These are phyloP conservation scores for Phaonia tiefii DNA, from an alignment of 2,888 invertebrate genomes.

Conservation along the genomic window DNA sequence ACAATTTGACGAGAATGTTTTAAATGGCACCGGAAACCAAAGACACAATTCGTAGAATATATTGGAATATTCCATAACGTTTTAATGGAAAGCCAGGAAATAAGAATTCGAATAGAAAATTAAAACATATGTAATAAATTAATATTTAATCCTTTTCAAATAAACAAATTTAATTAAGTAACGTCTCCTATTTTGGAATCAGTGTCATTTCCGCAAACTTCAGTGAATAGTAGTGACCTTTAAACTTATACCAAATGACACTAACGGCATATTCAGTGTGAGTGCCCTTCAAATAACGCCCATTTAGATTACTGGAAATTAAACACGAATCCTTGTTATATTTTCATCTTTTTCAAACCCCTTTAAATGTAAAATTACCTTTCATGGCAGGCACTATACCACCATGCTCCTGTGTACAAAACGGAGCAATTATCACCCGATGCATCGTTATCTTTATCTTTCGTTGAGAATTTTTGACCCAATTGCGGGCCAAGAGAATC, in stretches of 20 bases:
- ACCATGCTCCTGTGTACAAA: slow-evolving; percentile 87
- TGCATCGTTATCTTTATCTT: slow-evolving; percentile 86
- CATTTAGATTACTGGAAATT: slow-evolving; percentile 84
- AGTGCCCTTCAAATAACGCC: slow-evolving; percentile 81
- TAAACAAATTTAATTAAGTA: too few relatives aligned
- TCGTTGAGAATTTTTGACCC: slow-evolving; percentile 85
- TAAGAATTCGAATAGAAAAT: too few relatives aligned
- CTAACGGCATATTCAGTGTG: slow-evolving; percentile 81
- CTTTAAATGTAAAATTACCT: slow-evolving; percentile 79
- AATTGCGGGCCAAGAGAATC: slow-evolving; percentile 86
- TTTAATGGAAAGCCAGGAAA: too few relatives aligned
- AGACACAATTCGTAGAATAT: too few relatives aligned
- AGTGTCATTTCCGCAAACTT: slow-evolving; percentile 25
- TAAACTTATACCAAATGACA: slow-evolving; percentile 83
- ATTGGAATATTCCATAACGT: too few relatives aligned
- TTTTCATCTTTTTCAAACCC: slow-evolving; percentile 75
- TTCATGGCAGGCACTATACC: slow-evolving; percentile 87
- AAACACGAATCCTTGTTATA: neutral
- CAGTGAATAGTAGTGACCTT: slow-evolving; percentile 10
- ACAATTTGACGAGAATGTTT: too few relatives aligned
- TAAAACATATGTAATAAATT: too few relatives aligned
- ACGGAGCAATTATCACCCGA: slow-evolving; percentile 83
- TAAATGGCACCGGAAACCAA: too few relatives aligned
- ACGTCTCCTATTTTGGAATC: neutral
- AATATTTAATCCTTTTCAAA: too few relatives aligned